These are phyloP conservation scores for Acrocephalus kingi DNA, from an alignment of 2,113 vertebrate genomes.

Conservation along the genomic window DNA sequence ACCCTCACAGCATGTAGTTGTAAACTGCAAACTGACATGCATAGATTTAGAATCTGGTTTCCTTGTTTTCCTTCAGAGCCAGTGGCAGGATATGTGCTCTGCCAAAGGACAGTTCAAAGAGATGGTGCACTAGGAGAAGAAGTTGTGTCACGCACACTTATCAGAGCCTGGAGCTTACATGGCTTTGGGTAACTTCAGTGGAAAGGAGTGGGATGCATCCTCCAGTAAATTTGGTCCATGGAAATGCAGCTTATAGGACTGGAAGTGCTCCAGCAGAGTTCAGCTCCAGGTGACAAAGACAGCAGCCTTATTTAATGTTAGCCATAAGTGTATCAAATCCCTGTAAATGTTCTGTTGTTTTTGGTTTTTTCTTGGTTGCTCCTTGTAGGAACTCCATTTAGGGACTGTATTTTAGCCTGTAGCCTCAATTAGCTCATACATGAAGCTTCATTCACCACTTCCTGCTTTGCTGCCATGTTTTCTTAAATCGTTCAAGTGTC, in stretches of 20 bases:
- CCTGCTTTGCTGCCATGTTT: background rate
- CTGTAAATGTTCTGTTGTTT: background rate
- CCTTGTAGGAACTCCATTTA: background rate
- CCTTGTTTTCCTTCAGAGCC: background rate
- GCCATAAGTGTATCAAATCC: background rate
- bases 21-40: background rate
- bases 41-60: background rate
- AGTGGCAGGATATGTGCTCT: background rate
- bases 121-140: background rate
- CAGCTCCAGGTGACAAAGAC: background rate
- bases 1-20: background rate
- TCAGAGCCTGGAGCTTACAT: background rate
- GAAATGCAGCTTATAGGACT: background rate
- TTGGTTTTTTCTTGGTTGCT: background rate
- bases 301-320: background rate
- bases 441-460: background rate
- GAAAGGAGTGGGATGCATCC: background rate
- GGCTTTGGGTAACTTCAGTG: background rate
- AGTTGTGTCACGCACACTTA: fast-evolving
- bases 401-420: background rate
- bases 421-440: background rate
- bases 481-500: background rate
- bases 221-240: background rate
- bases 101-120: background rate
- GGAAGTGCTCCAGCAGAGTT: background rate